Conservation (phyloP, 2,113 vertebrate species). For the Pampusana beccarii region DNA sequence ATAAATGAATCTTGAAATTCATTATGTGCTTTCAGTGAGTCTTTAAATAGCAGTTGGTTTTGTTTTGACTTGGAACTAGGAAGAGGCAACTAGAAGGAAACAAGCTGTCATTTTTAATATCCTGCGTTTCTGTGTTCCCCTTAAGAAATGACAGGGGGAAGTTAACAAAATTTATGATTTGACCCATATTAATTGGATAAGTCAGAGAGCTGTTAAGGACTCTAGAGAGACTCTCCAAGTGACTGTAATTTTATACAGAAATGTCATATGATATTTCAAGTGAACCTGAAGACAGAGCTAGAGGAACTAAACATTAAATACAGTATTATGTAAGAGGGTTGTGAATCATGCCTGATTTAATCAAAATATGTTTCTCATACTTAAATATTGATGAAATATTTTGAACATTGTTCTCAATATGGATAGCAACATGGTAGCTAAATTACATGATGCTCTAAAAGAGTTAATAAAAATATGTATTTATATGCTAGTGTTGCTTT, state of each 20-base stretch:
- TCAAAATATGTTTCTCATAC: background rate
- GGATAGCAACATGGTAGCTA: background rate
- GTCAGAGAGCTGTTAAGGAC: background rate
- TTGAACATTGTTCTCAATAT: background rate
- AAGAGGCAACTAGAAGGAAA: background rate
- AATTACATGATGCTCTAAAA: background rate
- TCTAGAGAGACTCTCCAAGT: background rate
- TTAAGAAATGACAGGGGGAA: background rate
- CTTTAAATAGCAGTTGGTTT: background rate
- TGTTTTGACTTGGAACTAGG: background rate
- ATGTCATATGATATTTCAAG: background rate
- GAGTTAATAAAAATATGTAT: background rate
- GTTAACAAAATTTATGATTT: background rate
- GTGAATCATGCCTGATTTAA: background rate
- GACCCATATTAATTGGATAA: background rate
- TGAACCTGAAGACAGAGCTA: background rate
- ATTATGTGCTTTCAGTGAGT: background rate
- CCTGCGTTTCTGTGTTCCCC: background rate
- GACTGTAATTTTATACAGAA: background rate
- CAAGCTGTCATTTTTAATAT: background rate
- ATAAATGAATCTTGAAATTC: background rate
- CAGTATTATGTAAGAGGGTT: background rate
- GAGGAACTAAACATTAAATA: background rate
- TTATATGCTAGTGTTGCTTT: background rate
- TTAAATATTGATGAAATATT: background rate